A percentile compares a stretch with the other conserved stretches of the same genome.
Evolutionary conservation across 1,140 invertebrate species (phyloP).

Genomic region (Habropoda laboriosa): DNA sequence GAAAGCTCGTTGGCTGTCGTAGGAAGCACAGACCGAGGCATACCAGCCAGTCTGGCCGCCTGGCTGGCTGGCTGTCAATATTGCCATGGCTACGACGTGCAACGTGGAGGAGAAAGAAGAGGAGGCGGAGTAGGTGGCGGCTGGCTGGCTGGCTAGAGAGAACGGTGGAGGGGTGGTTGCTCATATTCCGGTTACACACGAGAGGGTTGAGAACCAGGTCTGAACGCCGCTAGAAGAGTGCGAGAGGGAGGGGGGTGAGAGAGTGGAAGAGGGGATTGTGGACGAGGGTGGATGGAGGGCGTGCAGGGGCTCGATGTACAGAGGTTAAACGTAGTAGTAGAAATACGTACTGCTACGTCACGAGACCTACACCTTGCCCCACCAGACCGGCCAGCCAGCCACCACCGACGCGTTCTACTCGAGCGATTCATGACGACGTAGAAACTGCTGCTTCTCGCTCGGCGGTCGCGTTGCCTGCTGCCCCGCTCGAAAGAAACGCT

Average conservation of each 20-base stretch:
- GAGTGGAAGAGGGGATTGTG: not conserved
- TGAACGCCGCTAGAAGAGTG: conserved; percentile 53
- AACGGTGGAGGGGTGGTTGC: conserved; percentile 52
- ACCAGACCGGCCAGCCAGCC: conserved; percentile 31
- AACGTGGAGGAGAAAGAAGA: conserved; percentile 67
- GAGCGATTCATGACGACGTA: conserved; percentile 65
- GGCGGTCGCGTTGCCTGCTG: not conserved
- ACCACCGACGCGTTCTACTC: conserved; percentile 55
- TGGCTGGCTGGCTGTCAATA: conserved; percentile 70
- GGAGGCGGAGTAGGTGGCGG: conserved; percentile 66
- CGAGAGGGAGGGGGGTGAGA: not conserved
- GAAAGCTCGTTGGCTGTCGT: conserved; percentile 58
- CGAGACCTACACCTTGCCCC: conserved; percentile 62
- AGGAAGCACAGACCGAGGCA: conserved; percentile 42
- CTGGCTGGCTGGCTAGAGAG: conserved; percentile 59
- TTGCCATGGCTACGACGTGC: conserved; percentile 74
- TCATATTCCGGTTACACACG: conserved; percentile 67
- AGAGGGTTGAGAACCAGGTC: conserved; percentile 58
- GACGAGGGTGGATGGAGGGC: not conserved
- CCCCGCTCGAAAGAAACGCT: conserved; percentile 37
- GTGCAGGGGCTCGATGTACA: conserved; percentile 19
- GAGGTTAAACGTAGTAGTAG: conserved; percentile 68
- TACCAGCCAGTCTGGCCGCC: conserved; percentile 48
- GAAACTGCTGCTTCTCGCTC: conserved; percentile 49
- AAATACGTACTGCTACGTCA: conserved; percentile 69